Percentiles rank a stretch among this genome's conserved stretches.
Evolutionary conservation across 2,113 vertebrate species (phyloP).

Genomic region (Corvus cornix): DNA sequence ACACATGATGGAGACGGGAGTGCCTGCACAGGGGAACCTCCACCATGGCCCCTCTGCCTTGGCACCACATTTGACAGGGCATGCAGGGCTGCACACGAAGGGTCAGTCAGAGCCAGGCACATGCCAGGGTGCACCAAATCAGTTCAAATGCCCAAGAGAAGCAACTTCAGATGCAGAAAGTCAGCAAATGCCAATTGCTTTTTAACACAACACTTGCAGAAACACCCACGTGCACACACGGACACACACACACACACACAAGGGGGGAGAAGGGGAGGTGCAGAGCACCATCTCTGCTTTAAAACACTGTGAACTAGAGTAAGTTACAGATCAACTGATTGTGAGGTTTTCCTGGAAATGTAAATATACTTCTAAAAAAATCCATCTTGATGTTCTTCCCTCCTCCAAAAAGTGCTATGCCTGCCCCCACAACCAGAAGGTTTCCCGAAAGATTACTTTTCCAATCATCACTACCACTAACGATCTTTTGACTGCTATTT

Average conservation of each 20-base stretch:
- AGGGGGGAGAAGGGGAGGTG: too few relatives aligned
- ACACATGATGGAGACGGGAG: background rate
- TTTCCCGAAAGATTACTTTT: background rate
- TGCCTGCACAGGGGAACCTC: background rate
- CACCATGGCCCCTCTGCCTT: background rate
- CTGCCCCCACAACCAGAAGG: background rate
- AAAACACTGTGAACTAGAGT: background rate
- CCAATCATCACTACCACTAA: background rate
- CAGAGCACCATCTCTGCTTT: background rate
- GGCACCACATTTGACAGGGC: background rate
- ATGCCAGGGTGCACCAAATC: background rate
- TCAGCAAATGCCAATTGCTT: background rate
- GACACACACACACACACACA: background rate
- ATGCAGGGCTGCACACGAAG: accelerated
- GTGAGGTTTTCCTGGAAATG: background rate
- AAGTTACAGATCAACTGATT: background rate
- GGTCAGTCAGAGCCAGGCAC: background rate
- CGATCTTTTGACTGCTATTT: background rate
- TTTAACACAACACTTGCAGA: background rate
- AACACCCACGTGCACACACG: background rate
- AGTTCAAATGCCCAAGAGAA: background rate
- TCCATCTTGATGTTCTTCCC: background rate
- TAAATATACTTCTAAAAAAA: background rate
- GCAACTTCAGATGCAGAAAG: background rate
- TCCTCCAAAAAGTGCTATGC: background rate